Evolutionary conservation across 2,888 invertebrate genomes (phyloP).

Genomic region (Steinernema scapterisci): DNA sequence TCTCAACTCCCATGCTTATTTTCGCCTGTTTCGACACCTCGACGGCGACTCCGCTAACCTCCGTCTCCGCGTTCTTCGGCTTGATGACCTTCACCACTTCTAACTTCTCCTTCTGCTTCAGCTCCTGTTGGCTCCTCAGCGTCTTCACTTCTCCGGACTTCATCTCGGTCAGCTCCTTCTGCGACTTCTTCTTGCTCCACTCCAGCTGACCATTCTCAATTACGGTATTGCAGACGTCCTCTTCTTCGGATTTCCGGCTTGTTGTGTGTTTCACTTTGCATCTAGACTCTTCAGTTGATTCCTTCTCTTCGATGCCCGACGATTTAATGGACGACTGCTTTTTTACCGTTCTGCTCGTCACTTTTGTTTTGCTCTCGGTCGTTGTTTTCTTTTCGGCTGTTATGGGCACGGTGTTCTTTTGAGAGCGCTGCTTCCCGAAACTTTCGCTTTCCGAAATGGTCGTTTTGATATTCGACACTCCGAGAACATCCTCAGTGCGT

Average conservation of each 20-base stretch:
- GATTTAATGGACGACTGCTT: conserved; percentile 34
- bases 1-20: neutral
- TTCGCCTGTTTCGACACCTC: neutral
- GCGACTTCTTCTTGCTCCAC: conserved; percentile 26
- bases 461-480: conserved; percentile 10
- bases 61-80: neutral
- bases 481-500: neutral
- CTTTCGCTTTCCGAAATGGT: conserved; percentile 39
- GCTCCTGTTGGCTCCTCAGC: conserved; percentile 8
- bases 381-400: conserved; percentile 43
- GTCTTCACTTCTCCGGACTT: neutral
- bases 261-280: conserved; percentile 34
- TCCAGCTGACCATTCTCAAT: conserved; percentile 6
- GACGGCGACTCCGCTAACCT: neutral
- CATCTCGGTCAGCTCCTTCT: neutral
- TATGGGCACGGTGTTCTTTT: conserved; percentile 34
- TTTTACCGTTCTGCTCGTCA: conserved; percentile 38
- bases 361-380: conserved; percentile 41
- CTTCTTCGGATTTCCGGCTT: conserved; percentile 29
- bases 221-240: neutral
- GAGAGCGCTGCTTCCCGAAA: conserved; percentile 34
- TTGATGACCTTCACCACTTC: conserved; percentile 9
- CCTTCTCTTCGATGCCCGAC: conserved; percentile 23
- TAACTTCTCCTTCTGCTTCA: neutral
- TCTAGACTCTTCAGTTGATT: conserved; percentile 31